Evolutionary conservation across 2,888 invertebrate genomes (phyloP).

Genomic region (Norana najaformis): DNA sequence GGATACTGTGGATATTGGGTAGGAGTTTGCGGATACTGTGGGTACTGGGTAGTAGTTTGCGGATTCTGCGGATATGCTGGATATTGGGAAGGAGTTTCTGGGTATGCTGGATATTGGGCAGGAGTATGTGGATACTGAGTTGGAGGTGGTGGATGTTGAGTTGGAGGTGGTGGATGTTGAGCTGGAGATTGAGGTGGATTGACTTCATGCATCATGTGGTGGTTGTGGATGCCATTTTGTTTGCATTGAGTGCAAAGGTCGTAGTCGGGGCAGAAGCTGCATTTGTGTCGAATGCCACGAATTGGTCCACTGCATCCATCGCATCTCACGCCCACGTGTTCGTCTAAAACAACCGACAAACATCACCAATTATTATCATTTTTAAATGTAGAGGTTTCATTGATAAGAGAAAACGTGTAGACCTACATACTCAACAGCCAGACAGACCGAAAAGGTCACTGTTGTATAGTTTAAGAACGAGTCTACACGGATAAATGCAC

Average conservation of each 20-base stretch:
- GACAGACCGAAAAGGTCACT: no score
- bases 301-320: constrained; percentile 9
- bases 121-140: not conserved
- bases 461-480: no score
- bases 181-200: not conserved
- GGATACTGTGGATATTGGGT: not conserved
- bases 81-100: not conserved
- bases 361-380: no score
- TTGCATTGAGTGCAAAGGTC: constrained; percentile 17
- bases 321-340: not conserved
- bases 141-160: not conserved
- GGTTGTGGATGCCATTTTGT: not conserved
- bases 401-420: no score
- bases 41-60: not conserved
- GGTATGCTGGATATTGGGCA: not conserved
- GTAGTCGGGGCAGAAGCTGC: not conserved
- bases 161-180: not conserved
- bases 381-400: no score
- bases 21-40: not conserved
- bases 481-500: no score
- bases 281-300: constrained; percentile 1
- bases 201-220: not conserved
- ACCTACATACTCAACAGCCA: no score
- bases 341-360: not conserved
- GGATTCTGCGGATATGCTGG: not conserved